Percentiles rank a stretch among this genome's conserved stretches.
These are phyloP conservation scores for Meiosimyza platycephala DNA, from an alignment of 2,888 invertebrate species.

Conservation along the genomic window DNA sequence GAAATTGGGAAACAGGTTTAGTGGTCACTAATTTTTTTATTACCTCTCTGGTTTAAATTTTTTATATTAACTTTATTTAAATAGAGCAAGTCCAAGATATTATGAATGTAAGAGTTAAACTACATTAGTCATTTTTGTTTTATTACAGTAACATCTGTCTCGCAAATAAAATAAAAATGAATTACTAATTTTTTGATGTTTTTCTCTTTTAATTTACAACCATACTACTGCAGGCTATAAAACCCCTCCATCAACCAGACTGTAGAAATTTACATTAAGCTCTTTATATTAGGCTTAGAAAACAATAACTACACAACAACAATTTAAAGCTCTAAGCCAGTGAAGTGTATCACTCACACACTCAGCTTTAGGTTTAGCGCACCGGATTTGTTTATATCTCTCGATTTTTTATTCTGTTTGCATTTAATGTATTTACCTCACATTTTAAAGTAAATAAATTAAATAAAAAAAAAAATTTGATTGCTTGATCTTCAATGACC, in stretches of 20 bases:
- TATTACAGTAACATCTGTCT: not conserved
- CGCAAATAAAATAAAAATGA: slow-evolving; percentile 9
- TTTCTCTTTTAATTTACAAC: not conserved
- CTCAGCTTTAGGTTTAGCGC: slow-evolving; percentile 1
- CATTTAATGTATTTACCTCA: slow-evolving; percentile 18
- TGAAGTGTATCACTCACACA: slow-evolving; percentile 23
- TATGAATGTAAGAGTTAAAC: too few relatives aligned
- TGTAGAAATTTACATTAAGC: slow-evolving; percentile 9
- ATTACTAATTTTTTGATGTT: slow-evolving; percentile 7
- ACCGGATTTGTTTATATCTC: not conserved
- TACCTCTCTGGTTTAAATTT: too few relatives aligned
- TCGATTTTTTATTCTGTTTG: slow-evolving; percentile 23
- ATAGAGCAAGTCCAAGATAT: too few relatives aligned
- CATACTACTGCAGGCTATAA: not conserved
- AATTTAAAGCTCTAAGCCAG: slow-evolving; percentile 28
- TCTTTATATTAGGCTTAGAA: not conserved
- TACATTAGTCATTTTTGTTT: not conserved
- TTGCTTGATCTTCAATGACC: slow-evolving; percentile 31
- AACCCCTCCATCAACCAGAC: not conserved
- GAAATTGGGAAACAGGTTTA: too few relatives aligned
- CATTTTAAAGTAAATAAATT: slow-evolving; percentile 10
- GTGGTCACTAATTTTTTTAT: too few relatives aligned
- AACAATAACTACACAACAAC: slow-evolving; percentile 21
- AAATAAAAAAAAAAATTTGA: slow-evolving; percentile 23
- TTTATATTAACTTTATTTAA: too few relatives aligned